These are phyloP conservation scores for Leptogaster cylindrica DNA, from an alignment of 2,888 invertebrate genomes.

Conservation along the genomic window DNA sequence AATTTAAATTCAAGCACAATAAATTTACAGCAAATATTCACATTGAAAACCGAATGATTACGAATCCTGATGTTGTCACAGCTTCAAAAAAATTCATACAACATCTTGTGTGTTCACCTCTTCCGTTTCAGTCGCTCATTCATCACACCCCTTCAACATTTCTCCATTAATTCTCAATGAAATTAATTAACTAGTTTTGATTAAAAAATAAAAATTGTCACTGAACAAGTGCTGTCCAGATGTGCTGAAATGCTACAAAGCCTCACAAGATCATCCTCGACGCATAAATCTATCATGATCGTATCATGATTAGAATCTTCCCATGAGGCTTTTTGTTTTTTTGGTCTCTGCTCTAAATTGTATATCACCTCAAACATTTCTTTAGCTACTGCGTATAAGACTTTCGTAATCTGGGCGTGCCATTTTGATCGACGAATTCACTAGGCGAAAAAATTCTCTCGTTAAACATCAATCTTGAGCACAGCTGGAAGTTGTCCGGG, in stretches of 20 bases:
- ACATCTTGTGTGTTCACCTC: too few species aligned
- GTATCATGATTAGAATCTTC: slow-evolving; percentile 15
- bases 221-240: slow-evolving; percentile 25
- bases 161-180: too few species aligned
- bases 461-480: slow-evolving; percentile 20
- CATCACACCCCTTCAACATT: too few species aligned
- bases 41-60: too few species aligned
- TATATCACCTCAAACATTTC: background rate
- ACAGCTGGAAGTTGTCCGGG: slow-evolving; percentile 24
- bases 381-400: slow-evolving; percentile 7
- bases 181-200: slow-evolving; percentile 11
- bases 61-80: too few species aligned
- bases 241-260: slow-evolving; percentile 2
- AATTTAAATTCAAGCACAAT: too few species aligned
- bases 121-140: too few species aligned
- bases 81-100: too few species aligned
- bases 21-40: too few species aligned
- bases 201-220: slow-evolving; percentile 22
- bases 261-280: slow-evolving; percentile 5
- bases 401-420: slow-evolving; percentile 35
- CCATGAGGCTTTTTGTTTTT: slow-evolving; percentile 10
- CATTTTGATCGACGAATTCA: slow-evolving; percentile 31
- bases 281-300: slow-evolving; percentile 33
- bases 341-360: background rate
- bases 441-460: slow-evolving; percentile 18